A percentile compares a stretch with the other conserved stretches of the same genome.
These are phyloP conservation scores for Pachypsylla venusta DNA, from an alignment of 1,140 invertebrate species.

Conservation along the genomic window DNA sequence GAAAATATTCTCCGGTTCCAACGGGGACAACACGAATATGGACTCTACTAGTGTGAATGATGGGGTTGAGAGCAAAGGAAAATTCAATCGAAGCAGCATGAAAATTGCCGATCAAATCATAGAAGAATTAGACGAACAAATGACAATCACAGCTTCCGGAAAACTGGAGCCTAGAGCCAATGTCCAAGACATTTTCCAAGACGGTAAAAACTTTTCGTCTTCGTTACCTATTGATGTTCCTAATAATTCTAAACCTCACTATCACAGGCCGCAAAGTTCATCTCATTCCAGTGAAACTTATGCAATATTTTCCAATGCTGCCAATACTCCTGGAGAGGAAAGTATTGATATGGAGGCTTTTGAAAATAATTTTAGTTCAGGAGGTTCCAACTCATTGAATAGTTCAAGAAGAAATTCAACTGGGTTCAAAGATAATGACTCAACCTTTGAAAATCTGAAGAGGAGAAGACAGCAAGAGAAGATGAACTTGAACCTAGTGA, in stretches of 20 bases:
- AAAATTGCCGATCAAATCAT: conserved; percentile 58
- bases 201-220: conserved; percentile 11
- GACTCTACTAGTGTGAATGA: too few relatives aligned
- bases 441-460: conserved; percentile 7
- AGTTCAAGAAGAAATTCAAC: not conserved
- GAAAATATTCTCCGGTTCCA: conserved; percentile 9
- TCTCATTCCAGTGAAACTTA: conserved; percentile 9
- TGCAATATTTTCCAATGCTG: not conserved
- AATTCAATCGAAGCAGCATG: too few relatives aligned
- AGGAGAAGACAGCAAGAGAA: conserved; percentile 8
- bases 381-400: not conserved
- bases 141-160: conserved; percentile 44
- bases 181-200: conserved; percentile 32
- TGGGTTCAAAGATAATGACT: not conserved
- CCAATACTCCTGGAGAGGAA: not conserved
- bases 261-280: not conserved
- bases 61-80: too few relatives aligned
- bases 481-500: not conserved
- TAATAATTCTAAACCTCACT: conserved; percentile 16
- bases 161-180: conserved; percentile 34
- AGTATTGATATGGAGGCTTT: not conserved
- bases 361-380: not conserved
- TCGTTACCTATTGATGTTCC: conserved; percentile 11
- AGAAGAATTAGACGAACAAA: conserved; percentile 66
- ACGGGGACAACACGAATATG: conserved; percentile 2